These are phyloP conservation scores for Nephrotoma flavescens DNA, from an alignment of 2,888 invertebrate genomes.

Conservation along the genomic window DNA sequence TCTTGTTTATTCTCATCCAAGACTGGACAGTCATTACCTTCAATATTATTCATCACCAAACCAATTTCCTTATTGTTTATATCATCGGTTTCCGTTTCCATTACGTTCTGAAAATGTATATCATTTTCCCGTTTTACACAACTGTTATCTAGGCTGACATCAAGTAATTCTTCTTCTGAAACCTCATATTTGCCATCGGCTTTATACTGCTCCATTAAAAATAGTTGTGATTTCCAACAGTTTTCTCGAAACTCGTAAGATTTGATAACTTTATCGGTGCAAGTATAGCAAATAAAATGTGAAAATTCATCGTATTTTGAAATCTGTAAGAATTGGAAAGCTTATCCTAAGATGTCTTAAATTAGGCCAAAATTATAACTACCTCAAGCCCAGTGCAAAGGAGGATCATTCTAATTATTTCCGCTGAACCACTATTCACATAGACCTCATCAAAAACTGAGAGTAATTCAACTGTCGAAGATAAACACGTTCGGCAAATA, in stretches of 20 bases:
- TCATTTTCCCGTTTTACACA: no score
- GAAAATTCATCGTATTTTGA: not conserved
- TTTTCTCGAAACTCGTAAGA: not conserved
- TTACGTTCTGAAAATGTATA: no score
- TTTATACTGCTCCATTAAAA: not conserved
- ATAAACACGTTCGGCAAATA: not conserved
- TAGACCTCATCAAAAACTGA: not conserved
- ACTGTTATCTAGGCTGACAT: no score
- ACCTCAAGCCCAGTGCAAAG: not conserved
- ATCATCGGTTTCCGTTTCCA: no score
- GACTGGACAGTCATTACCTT: not conserved
- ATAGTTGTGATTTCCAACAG: not conserved
- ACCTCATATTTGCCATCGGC: not conserved
- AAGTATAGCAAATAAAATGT: not conserved
- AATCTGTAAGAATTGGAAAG: not conserved
- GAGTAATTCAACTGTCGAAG: not conserved
- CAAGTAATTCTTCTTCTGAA: not conserved
- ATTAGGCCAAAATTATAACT: not conserved
- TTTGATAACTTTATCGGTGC: not conserved
- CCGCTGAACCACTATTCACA: not conserved
- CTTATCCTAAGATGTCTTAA: not conserved
- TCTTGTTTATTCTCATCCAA: not conserved
- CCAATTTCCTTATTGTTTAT: no score
- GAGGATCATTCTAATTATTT: not conserved
- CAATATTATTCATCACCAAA: not conserved